Base-by-base conservation (phyloP, 1,140 invertebrate genomes). In the Ephestia elutella region DNA sequence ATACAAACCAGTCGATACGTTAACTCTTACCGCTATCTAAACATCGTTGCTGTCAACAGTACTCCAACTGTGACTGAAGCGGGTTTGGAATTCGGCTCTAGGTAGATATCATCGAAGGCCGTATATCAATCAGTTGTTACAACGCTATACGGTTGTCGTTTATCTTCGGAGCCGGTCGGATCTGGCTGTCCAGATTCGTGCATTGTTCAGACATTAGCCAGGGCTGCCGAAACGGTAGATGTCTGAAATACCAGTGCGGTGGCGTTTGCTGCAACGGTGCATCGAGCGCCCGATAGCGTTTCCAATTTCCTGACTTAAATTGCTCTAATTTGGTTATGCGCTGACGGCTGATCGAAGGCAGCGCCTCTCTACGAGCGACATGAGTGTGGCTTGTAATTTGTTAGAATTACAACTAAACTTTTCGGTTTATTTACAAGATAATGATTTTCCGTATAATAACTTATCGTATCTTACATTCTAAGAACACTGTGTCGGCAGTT, bases 51-150 rank as follows among this genome's bases (percentile, higher is more conserved):
- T 84, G 82, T 85, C 84, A 85, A 80, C 73, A 75, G 71, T 68
- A 78, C 78, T 87, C 73, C 70, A 78, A 80, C 78, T 87, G 84
- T 85, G 78, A 81, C 84, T 78, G 82, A 85, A 63, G 71, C 78
- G 78, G 80, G 79, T 82, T 75, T 73, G 81, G 78, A 86, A 86
- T 87, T 85, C 58, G 63, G 81, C 69, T 75, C 69, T 73, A 60
- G 54, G 50, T 63, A 69, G 78, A 78, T 86, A 83, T 84, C 81
- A 87, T 83, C 77, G 72, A 59, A 73, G 73, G 73, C 75, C 78
- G 82, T 88, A 86, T 81, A 88, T 86, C 86, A 88, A 84, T 88
- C 83, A 86, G 80, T 84, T 88, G 82, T 85, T 86, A 88, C 85
- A 84, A 77, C 78, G 81, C 69, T 82, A 74, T 72, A 80, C 81